Evolutionary conservation across 2,113 vertebrate genomes (phyloP), one percentile per base, ranked within the genome.

Genomic region (Podocnemis expansa): DNA sequence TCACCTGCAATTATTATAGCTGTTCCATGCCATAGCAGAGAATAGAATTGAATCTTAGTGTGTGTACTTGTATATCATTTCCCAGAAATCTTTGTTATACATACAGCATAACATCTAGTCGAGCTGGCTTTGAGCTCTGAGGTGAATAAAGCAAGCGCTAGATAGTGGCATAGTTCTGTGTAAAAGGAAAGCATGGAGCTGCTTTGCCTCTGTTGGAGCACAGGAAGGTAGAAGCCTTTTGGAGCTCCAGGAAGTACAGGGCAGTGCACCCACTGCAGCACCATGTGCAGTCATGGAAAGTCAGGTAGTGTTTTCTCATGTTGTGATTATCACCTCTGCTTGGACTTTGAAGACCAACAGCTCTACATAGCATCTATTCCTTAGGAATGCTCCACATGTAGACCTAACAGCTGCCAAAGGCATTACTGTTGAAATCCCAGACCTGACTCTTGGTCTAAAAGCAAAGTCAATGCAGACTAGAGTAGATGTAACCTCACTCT

Each of bases 101-200:
- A 54, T 24, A 63, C 80, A 19, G 47, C 10, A n/a, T 2, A 0
- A 70, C 24, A 47, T 78, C 43, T 22, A 63, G 16, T 0, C 1
- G 12, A 16, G 34, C 10, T 24, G 25, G 24, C 25, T 52, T 55
- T 38, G 79, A 81, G 52, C 52, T 55, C 79, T 43, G 10, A 52
- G 8, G n/a, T n/a, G 38, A 43, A 81, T 3, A 29, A 16, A 81
- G 38, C n/a, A 27, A 55, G 13, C 13, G 13, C 38, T 43, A 43
- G 38, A 5, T 29, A 27, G 9, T 11, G 10, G 25, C 38, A 41
- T 27, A 75, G 27, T 43, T 6, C 11, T 27, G 12, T 75, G 73
- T 45, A 75, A 21, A n/a, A 17, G 34, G 63, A 38, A 43, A 75
- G 12, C 8, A 29, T 45, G 12, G 22, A 76, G 22, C 38, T 75